Evolutionary conservation across 2,113 vertebrate genomes (phyloP).

Genomic region (Microcebus tavaratra): DNA sequence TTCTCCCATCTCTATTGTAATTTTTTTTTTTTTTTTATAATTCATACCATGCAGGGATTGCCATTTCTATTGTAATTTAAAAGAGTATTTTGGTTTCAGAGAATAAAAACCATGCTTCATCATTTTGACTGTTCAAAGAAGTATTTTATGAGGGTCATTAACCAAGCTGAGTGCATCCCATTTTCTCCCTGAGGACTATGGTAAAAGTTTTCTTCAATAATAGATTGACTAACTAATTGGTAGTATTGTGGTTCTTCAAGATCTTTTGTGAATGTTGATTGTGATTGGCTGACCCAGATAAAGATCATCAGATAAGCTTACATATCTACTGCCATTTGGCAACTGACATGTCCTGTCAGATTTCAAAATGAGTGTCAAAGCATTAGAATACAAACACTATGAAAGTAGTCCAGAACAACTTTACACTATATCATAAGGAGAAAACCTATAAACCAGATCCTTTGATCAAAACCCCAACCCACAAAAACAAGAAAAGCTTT

Average conservation of each 20-base stretch:
- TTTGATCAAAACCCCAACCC: background rate
- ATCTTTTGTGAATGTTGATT: background rate
- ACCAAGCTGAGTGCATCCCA: background rate
- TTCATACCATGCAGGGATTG: too few relatives aligned
- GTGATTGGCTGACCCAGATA: background rate
- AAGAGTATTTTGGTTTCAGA: slow-evolving; percentile 15
- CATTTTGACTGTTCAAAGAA: background rate
- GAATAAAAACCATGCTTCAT: background rate
- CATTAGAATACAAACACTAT: background rate
- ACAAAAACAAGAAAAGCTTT: slow-evolving; percentile 5
- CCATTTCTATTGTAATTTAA: background rate
- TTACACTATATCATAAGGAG: background rate
- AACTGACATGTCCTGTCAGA: background rate
- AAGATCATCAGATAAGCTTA: background rate
- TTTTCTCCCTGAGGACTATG: background rate
- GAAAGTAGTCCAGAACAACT: background rate
- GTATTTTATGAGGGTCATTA: background rate
- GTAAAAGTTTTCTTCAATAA: background rate
- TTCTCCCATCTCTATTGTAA: background rate
- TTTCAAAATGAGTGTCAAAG: slow-evolving; percentile 41
- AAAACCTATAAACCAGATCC: background rate
- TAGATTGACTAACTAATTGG: background rate
- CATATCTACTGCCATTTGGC: background rate
- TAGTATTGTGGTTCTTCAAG: background rate
- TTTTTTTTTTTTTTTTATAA: background rate